These are phyloP conservation scores for Troglohyphantes excavatus DNA, from an alignment of 2,888 invertebrate genomes.

Conservation along the genomic window DNA sequence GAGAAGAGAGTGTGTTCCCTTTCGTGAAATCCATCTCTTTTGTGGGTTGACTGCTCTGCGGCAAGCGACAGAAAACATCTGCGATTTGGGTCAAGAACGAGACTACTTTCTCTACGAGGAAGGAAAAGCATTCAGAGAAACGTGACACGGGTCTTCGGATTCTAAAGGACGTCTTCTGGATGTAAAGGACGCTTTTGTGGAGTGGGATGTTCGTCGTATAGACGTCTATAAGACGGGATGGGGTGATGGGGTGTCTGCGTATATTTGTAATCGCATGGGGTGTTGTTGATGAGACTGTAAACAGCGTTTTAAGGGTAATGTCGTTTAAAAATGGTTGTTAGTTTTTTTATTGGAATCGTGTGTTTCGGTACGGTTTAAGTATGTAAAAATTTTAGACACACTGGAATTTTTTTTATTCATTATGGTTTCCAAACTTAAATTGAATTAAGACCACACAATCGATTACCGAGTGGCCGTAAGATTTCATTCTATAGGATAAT, in stretches of 20 bases:
- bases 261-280: neutral
- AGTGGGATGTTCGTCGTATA: neutral
- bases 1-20: neutral
- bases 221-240: neutral
- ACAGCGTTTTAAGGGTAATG: neutral
- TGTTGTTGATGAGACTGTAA: neutral
- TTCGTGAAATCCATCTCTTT: neutral
- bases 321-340: no score
- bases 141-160: neutral
- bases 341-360: neutral
- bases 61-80: slow-evolving; percentile 12
- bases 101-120: neutral
- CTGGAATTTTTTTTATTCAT: no score
- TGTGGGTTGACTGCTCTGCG: slow-evolving; percentile 18
- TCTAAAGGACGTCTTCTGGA: neutral
- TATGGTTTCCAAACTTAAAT: no score
- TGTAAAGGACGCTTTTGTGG: neutral
- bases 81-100: slow-evolving; percentile 37
- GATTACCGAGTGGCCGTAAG: no score
- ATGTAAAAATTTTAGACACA: no score
- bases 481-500: no score
- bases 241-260: neutral
- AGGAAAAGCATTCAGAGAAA: neutral
- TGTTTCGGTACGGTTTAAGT: no score
- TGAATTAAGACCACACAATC: no score